phyloP scores from a whole-genome alignment of 2,113 vertebrate species.

The Anolis sagrei region DNA sequence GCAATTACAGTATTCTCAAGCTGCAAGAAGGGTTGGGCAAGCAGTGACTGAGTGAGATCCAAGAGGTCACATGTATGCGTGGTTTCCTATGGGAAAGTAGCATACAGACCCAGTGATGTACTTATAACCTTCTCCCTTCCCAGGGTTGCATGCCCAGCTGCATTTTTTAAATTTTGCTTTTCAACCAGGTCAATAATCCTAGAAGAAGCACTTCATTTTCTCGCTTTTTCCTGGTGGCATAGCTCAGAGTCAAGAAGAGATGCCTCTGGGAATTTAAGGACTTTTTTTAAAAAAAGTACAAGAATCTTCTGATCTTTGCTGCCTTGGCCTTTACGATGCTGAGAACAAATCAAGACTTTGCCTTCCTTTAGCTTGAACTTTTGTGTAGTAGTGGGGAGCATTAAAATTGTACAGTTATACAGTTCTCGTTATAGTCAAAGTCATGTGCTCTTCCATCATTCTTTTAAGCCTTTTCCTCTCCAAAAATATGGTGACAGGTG shows the following conservation, averaged over 20 bases:
- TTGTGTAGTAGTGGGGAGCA: neutral
- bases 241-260: neutral
- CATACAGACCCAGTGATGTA: constrained; percentile 50
- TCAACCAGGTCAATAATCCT: constrained; percentile 18
- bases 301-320: constrained; percentile 5
- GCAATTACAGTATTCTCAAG: constrained; percentile 36
- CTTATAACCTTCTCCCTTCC: constrained; percentile 23
- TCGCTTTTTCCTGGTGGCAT: neutral
- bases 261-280: neutral
- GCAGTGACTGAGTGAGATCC: constrained; percentile 28
- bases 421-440: constrained; percentile 7
- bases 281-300: constrained; percentile 22
- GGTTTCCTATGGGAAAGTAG: constrained; percentile 72
- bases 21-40: constrained; percentile 40
- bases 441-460: neutral
- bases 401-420: neutral
- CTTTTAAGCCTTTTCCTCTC: neutral
- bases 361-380: neutral
- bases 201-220: neutral
- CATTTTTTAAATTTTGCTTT: constrained; percentile 17
- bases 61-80: constrained; percentile 58
- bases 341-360: constrained; percentile 20
- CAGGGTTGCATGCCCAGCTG: neutral
- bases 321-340: constrained; percentile 1
- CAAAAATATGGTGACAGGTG: neutral